Evolutionary conservation across 2,888 invertebrate genomes (phyloP).

Genomic region (Dynastes maya): DNA sequence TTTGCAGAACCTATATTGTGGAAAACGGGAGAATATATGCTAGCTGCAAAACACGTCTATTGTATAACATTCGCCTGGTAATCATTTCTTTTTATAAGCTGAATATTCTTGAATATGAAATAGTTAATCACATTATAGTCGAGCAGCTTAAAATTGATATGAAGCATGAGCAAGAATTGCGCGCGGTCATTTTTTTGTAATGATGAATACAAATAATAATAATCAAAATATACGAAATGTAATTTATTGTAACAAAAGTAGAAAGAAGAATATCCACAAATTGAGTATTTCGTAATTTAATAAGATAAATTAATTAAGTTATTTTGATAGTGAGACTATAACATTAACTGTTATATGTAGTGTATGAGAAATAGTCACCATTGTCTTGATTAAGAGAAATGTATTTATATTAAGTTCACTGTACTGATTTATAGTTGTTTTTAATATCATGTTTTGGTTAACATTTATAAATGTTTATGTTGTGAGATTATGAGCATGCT

Average conservation of each 20-base stretch:
- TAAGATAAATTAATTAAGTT: conserved; percentile 9
- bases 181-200: too few relatives aligned
- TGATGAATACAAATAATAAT: too few relatives aligned
- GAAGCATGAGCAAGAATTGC: too few relatives aligned
- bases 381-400: conserved; percentile 8
- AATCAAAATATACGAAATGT: neutral
- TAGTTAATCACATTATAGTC: too few relatives aligned
- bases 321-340: conserved; percentile 39
- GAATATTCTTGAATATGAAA: too few relatives aligned
- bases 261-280: conserved; percentile 8
- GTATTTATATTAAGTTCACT: conserved; percentile 41
- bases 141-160: too few relatives aligned
- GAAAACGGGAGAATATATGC: too few relatives aligned
- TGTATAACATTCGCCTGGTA: too few relatives aligned
- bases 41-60: too few relatives aligned
- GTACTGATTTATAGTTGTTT: conserved; percentile 41
- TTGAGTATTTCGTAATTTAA: conserved; percentile 22
- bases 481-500: conserved; percentile 44
- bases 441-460: conserved; percentile 43
- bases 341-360: conserved; percentile 31
- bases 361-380: conserved; percentile 36
- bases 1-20: too few relatives aligned
- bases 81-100: too few relatives aligned
- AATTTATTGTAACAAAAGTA: conserved; percentile 7
- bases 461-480: conserved; percentile 42